Percentiles rank a stretch among this genome's conserved stretches.
Conservation (phyloP, 2,113 vertebrate species). For the Dipodomys merriami region DNA sequence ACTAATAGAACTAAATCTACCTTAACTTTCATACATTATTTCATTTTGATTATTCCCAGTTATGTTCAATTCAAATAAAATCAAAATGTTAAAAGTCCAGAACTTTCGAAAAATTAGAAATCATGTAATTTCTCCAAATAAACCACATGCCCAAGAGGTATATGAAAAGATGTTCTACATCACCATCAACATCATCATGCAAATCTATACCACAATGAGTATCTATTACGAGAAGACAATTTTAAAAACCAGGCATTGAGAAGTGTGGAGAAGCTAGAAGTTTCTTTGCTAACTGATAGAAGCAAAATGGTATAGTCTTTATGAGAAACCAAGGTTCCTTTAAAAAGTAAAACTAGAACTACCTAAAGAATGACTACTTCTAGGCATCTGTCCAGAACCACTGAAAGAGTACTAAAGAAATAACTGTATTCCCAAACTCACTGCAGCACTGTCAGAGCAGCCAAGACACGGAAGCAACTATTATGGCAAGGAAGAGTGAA, state of each 20-base stretch:
- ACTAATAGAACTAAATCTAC: not conserved
- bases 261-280: not conserved
- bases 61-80: not conserved
- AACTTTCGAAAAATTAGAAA: constrained; percentile 5
- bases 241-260: not conserved
- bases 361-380: not conserved
- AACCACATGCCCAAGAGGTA: not conserved
- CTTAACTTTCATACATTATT: not conserved
- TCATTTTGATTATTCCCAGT: not conserved
- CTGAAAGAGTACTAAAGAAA: not conserved
- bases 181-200: not conserved
- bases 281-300: not conserved
- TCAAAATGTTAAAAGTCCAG: not conserved
- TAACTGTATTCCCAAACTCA: not conserved
- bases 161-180: not conserved
- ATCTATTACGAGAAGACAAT: not conserved
- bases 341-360: constrained; percentile 38
- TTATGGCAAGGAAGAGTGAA: not conserved
- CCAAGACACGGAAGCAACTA: not conserved
- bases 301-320: not conserved
- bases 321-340: not conserved
- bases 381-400: not conserved
- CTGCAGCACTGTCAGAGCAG: not conserved
- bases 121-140: constrained; percentile 34
- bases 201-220: constrained; percentile 31